A percentile compares a stretch with the other conserved stretches of the same genome.
phyloP scores from a whole-genome alignment of 2,888 invertebrate species.

The Caenorhabditis sulstoni region DNA sequence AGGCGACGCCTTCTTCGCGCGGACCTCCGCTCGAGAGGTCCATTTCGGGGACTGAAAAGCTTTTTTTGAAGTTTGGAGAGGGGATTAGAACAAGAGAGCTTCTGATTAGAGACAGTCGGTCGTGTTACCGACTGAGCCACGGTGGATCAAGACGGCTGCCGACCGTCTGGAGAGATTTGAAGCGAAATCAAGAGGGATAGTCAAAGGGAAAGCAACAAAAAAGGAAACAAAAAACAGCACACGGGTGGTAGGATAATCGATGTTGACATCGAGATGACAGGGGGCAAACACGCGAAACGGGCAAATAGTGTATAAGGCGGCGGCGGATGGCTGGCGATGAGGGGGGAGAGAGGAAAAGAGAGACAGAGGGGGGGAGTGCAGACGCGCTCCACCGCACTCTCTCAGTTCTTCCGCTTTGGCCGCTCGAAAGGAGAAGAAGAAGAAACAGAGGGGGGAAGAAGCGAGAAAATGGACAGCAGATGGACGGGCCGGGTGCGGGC shows the following conservation, averaged over 20 bases:
- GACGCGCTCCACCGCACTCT: conserved; percentile 1
- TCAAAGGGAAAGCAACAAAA: not conserved
- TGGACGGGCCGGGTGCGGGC: not conserved
- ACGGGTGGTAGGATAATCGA: conserved; percentile 32
- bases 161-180: no score
- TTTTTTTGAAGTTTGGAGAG: no score
- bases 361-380: not conserved
- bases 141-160: no score
- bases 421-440: not conserved
- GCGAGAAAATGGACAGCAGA: not conserved
- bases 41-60: conserved; percentile 11
- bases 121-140: no score
- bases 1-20: conserved; percentile 25
- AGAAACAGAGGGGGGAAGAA: not conserved
- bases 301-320: not conserved
- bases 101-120: no score
- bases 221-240: not conserved
- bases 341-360: no score
- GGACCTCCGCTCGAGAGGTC: conserved; percentile 48
- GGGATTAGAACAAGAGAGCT: no score
- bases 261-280: conserved; percentile 39
- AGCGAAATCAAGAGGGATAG: no score
- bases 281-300: not conserved
- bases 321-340: no score
- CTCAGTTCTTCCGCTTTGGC: not conserved